Percentiles rank a stretch among this genome's conserved stretches.
Evolutionary conservation across 1,140 invertebrate species (phyloP).

Genomic region (Lithobius niger): DNA sequence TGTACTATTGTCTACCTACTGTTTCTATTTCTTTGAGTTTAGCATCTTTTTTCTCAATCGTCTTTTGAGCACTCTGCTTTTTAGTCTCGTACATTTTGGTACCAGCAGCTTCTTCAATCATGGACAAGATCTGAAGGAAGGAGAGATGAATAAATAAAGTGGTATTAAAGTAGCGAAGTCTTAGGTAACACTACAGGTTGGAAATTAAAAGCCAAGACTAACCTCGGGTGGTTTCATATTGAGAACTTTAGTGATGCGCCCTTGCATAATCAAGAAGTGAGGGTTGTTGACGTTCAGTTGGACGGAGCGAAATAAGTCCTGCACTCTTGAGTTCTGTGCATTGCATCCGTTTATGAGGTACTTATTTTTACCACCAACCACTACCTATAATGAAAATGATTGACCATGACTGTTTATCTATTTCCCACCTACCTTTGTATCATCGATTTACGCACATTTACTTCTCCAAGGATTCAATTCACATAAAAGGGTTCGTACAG

Average conservation of each 20-base stretch:
- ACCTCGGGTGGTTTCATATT: constrained; percentile 98
- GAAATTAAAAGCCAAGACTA: constrained; percentile 20
- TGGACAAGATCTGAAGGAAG: constrained; percentile 68
- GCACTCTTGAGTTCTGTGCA: constrained; percentile 76
- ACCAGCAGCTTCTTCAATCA: constrained; percentile 99
- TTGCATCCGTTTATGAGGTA: constrained; percentile 90
- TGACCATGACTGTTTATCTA: no score
- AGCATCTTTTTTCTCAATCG: constrained; percentile 86
- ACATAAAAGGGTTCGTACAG: no score
- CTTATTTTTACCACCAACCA: constrained; percentile 57
- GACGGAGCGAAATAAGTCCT: constrained; percentile 90
- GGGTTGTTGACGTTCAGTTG: constrained; percentile 99
- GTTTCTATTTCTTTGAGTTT: constrained; percentile 75
- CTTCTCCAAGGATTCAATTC: no score
- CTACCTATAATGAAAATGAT: constrained; percentile 38
- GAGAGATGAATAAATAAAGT: no score
- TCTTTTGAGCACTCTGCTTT: constrained; percentile 70
- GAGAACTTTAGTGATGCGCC: constrained; percentile 95
- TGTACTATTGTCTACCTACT: no score
- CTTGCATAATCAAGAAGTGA: constrained; percentile 99
- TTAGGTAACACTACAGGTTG: no score
- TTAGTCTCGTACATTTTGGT: constrained; percentile 94
- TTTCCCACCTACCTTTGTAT: no score
- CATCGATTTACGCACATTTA: no score
- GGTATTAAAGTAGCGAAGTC: no score